phyloP scores from a whole-genome alignment of 2,888 invertebrate genomes.

The Troilus luridus region DNA sequence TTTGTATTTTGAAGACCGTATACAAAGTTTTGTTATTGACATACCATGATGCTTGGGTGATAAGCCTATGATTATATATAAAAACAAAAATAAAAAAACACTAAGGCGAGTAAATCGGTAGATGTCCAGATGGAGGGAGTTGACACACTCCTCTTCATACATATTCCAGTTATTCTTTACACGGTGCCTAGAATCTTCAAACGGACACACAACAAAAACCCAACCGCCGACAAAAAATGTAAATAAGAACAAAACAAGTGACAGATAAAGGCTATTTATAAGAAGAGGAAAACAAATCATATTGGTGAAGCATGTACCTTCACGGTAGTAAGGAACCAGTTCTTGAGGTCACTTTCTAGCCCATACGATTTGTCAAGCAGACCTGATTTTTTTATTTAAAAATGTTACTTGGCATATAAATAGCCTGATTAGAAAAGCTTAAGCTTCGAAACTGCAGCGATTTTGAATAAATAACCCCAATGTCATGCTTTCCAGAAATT shows the following conservation, averaged over 20 bases:
- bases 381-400: background rate
- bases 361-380: background rate
- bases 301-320: constrained; percentile 15
- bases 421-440: background rate
- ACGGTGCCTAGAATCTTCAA: background rate
- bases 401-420: background rate
- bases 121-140: no score
- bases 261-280: background rate
- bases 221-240: background rate
- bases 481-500: background rate
- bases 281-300: constrained; percentile 19
- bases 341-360: constrained; percentile 37
- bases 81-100: background rate
- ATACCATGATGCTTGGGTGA: background rate
- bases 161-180: no score
- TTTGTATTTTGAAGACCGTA: no score
- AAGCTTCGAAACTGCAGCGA: background rate
- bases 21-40: no score
- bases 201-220: background rate
- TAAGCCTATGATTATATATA: background rate
- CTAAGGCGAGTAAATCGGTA: background rate
- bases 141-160: no score
- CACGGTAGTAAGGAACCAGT: background rate
- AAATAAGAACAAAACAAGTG: background rate
- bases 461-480: background rate